Evolutionary conservation across 2,113 vertebrate species (phyloP), one percentile per base, ranked within the genome.

Genomic region (Alethe castanea): DNA sequence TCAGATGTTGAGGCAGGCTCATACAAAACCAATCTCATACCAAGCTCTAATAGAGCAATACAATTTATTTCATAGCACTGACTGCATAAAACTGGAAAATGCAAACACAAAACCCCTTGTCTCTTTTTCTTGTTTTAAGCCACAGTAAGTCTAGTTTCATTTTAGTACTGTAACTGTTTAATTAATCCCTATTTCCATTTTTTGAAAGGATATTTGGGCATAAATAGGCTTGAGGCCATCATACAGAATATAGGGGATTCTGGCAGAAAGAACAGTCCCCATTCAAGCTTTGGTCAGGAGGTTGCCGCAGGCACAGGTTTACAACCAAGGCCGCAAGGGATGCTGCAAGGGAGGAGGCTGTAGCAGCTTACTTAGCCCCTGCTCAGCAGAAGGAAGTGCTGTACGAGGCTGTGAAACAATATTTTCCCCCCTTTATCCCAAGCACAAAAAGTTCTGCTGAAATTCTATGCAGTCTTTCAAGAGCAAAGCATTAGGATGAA

Each of bases 281-380:
- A 31, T n/a, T 48, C 48, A 88, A 36, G 17, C 28, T 88, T 62
- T 85, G n/a, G 12, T 33, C 64, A 12, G 20, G 19, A 81, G 54
- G 22, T 25, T 88, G 31, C 45, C 8, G n/a, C 26, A 59, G 40
- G n/a, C 76, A 45, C 24, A 60, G 31, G 14, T n/a, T 29, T 52
- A 18, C 5, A 6, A 18, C 25, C 14, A 1, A 0, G 42, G 59
- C 7, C 8, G 1, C 2, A 5, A 33, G 38, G 54, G 48, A n/a
- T 40, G 42, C 26, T 77, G 36, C 26, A 60, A 54, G 12, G 53
- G 18, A 64, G 33, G 36, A 47, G 14, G 11, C 44, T 74, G 47
- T 2, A 4, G 33, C 45, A 89, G 23, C 7, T 64, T 20, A 20
- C 48, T 66, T 31, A 59, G 33, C 25, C 18, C 18, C 54, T 78